Evolutionary conservation across 2,113 vertebrate species (phyloP), one percentile per base, ranked within the genome.

Genomic region (Benitochromis conjunctus): DNA sequence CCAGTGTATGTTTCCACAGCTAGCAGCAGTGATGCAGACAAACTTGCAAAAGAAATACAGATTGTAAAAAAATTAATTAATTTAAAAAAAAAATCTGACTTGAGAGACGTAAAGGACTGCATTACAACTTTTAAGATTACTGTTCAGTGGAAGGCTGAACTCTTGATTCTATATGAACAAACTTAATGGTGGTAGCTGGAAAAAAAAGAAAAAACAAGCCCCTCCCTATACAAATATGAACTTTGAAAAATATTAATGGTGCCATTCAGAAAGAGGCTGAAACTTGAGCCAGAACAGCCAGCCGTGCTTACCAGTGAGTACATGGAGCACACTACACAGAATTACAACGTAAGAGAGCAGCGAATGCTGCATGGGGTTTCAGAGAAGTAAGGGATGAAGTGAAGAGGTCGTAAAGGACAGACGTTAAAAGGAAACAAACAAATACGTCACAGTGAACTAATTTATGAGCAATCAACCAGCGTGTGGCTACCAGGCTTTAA

Each of bases 221-320:
- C 77, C 79, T 80, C 71, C 76, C 58, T 89, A 29, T 21, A 56
- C 86, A 93, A 92, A 93, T 85, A 90, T 78, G 24, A 83, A 77
- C 53, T 71, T 34, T 57, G 69, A 83, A 69, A 82, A 85, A 3
- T 62, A 38, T 88, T 79, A 88, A 90, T 78, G 56, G 76, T 12
- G 43, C 36, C 89, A 85, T 94, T 94, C 84, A 94, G 79, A 76
- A 46, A 79, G 74, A 84, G 46, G 60, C 60, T 66, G 77, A 2
- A 12, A 31, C 58, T 43, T 48, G 56, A 83, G 86, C 87, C 84
- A 91, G 81, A 76, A 79, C 21, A 56, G 36, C 29, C 55, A 36
- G 19, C n/a, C 41, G 16, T 34, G 9, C 31, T 19, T n/a, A 18
- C 24, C 58, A 51, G 21, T 9, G 57, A 4, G 34, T 9, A 43